A percentile compares a stretch with the other conserved stretches of the same genome.
These are phyloP conservation scores for Lethenteron camtschaticum DNA, from an alignment of 2,113 vertebrate species.

Conservation along the genomic window DNA sequence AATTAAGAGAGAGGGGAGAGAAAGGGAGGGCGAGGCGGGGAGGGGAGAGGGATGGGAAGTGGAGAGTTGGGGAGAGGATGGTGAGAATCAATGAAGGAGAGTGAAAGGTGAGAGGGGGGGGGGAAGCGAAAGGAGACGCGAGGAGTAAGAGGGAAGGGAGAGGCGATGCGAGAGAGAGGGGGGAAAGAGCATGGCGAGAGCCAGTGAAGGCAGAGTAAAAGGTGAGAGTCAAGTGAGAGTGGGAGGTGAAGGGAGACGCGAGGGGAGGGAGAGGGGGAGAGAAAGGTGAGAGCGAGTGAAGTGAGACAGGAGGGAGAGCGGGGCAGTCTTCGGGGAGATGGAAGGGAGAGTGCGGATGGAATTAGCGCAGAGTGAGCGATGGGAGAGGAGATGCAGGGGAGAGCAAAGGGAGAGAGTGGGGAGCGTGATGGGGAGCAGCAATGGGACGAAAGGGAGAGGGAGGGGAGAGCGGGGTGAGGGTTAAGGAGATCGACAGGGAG, in stretches of 20 bases:
- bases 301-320: not conserved
- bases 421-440: not conserved
- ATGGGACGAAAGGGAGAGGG: not conserved
- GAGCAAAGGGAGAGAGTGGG: not conserved
- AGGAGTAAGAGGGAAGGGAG: not conserved
- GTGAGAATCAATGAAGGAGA: not conserved
- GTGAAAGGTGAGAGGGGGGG: not conserved
- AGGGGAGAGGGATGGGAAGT: not conserved
- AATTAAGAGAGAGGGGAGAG: not conserved
- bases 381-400: not conserved
- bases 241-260: not conserved
- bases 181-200: not conserved
- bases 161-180: not conserved
- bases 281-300: not conserved
- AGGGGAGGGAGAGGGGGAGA: constrained; percentile 1
- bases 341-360: not conserved
- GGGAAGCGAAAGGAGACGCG: not conserved
- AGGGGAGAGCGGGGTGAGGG: too few relatives aligned
- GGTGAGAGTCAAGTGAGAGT: not conserved
- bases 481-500: too few relatives aligned
- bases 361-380: not conserved
- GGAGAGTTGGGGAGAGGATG: not conserved
- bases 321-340: not conserved
- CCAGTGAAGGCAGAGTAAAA: not conserved
- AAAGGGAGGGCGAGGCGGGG: not conserved